Evolutionary conservation across 1,140 invertebrate genomes (phyloP).

Genomic region (Zaprionus camerounensis): DNA sequence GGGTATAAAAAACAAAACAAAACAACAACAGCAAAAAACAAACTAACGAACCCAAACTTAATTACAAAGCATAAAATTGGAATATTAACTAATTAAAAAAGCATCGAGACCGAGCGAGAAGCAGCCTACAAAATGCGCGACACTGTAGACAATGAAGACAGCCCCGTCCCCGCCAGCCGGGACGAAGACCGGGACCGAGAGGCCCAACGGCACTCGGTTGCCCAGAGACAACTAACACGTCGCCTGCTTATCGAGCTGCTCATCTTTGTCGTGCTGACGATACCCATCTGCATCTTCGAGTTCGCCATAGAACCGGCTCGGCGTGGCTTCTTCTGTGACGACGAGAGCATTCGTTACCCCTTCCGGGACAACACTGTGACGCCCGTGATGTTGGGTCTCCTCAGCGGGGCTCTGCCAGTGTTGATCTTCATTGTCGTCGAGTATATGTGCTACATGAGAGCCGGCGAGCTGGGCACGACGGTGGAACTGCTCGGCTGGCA

Average conservation of each 20-base stretch:
- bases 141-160: constrained; percentile 44
- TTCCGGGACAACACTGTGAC: constrained; percentile 92
- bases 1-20: constrained; percentile 55
- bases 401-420: constrained; percentile 87
- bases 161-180: constrained; percentile 1
- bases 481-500: constrained; percentile 55
- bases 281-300: constrained; percentile 89
- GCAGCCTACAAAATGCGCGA: constrained; percentile 54
- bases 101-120: constrained; percentile 26
- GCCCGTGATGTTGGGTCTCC: constrained; percentile 90
- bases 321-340: constrained; percentile 97
- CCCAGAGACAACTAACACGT: constrained; percentile 42
- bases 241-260: constrained; percentile 65
- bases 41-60: constrained; percentile 54
- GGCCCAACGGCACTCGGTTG: background rate
- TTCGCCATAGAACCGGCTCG: constrained; percentile 91
- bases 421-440: constrained; percentile 65
- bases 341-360: constrained; percentile 95
- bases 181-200: background rate
- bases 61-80: constrained; percentile 64
- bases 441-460: constrained; percentile 50
- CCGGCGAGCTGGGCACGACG: constrained; percentile 41
- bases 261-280: constrained; percentile 58
- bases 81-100: constrained; percentile 78
- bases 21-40: constrained; percentile 28